Percentiles rank a stretch among this genome's conserved stretches.
Conservation (phyloP, 1,140 invertebrate species). For the Grapholita molesta region DNA sequence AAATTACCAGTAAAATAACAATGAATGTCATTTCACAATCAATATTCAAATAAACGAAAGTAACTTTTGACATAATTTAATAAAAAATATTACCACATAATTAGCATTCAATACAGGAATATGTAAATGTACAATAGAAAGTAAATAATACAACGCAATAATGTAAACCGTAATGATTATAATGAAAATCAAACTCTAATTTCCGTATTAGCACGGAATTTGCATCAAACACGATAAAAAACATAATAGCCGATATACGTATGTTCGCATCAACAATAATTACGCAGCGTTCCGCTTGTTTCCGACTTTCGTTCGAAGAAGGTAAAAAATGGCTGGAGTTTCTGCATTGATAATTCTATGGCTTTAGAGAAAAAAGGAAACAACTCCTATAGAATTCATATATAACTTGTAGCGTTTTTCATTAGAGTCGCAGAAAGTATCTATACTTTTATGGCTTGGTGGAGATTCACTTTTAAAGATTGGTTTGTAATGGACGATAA, state of each 20-base stretch:
- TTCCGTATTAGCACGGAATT: neutral
- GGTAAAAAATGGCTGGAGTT: neutral
- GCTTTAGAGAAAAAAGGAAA: too few relatives aligned
- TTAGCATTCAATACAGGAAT: neutral
- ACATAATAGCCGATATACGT: neutral
- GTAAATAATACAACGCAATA: neutral
- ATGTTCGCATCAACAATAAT: slow-evolving; percentile 6
- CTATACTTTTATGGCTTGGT: neutral
- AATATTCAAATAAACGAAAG: neutral
- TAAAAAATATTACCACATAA: neutral
- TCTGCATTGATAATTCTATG: neutral
- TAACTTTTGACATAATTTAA: neutral
- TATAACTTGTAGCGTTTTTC: too few relatives aligned
- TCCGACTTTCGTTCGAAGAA: slow-evolving; percentile 11
- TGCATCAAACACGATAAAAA: neutral
- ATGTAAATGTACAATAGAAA: neutral
- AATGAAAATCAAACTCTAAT: neutral
- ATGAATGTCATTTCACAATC: neutral
- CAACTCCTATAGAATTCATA: too few relatives aligned
- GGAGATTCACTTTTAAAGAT: neutral
- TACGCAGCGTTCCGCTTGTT: neutral
- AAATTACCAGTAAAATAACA: neutral
- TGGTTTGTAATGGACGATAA: neutral
- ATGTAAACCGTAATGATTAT: too few relatives aligned
- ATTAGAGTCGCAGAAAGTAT: too few relatives aligned